A percentile compares a stretch with the other conserved stretches of the same genome.
Evolutionary conservation across 2,113 vertebrate genomes (phyloP).

Genomic region (Nothocercus julius): DNA sequence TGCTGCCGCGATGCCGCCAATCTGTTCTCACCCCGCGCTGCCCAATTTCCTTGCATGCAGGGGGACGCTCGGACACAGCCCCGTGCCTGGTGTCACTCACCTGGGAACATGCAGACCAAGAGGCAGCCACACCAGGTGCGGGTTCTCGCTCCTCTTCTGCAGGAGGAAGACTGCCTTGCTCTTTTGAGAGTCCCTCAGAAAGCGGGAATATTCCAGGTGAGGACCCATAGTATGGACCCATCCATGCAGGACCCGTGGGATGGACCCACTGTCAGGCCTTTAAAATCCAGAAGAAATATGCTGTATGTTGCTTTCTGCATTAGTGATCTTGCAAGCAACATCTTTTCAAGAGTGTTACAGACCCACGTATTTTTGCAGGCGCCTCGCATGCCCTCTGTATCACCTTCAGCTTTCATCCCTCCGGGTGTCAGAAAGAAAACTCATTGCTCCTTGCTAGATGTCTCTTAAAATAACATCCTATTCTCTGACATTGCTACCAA

Average conservation of each 20-base stretch:
- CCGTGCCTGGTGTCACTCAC: not conserved
- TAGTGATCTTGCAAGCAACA: not conserved
- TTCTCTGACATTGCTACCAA: not conserved
- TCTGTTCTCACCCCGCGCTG: slow-evolving; percentile 76
- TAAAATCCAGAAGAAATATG: not conserved
- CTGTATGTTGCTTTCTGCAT: not conserved
- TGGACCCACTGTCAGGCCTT: not conserved
- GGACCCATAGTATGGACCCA: not conserved
- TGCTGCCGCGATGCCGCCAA: slow-evolving; percentile 76
- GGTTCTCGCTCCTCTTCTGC: not conserved
- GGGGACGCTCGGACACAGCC: not conserved
- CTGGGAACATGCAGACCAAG: not conserved
- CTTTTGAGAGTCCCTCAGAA: not conserved
- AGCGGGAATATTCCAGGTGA: not conserved
- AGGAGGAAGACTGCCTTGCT: not conserved
- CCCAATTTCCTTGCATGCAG: slow-evolving; percentile 57
- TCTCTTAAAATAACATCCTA: not conserved
- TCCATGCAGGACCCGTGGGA: too few species aligned
- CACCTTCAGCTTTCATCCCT: not conserved
- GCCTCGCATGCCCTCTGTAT: not conserved
- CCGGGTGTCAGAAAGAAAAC: not conserved
- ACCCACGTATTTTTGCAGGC: not conserved
- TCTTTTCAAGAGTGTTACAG: not conserved
- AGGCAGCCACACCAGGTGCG: not conserved
- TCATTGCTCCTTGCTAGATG: not conserved